Percentiles rank a stretch among this genome's conserved stretches.
Evolutionary conservation across 1,140 invertebrate species (phyloP).

Genomic region (Tigriopus japonicus): DNA sequence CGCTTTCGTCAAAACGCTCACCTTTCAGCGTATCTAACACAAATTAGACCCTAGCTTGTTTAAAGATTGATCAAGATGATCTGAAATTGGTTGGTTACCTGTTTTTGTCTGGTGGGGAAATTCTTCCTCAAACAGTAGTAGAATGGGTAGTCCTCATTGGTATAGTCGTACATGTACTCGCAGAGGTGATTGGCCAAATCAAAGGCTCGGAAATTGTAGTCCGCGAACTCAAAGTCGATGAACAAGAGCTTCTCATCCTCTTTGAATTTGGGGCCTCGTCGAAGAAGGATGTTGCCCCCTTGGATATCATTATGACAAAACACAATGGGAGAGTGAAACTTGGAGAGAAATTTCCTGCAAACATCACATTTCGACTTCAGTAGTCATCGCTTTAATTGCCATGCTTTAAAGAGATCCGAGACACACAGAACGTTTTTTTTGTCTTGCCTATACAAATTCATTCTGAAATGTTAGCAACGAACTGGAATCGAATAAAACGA

Average conservation of each 20-base stretch:
- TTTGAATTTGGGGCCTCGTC: constrained; percentile 19
- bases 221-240: constrained; percentile 85
- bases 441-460: no score
- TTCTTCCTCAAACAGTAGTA: constrained; percentile 42
- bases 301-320: constrained; percentile 97
- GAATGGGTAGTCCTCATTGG: constrained; percentile 49
- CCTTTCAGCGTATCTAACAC: no score
- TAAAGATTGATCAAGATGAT: no score
- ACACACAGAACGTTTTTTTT: no score
- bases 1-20: no score
- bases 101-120: constrained; percentile 44
- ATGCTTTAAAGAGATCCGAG: no score
- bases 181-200: constrained; percentile 91
- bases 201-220: constrained; percentile 80
- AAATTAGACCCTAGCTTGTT: no score
- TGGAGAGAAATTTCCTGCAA: constrained; percentile 27
- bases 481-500: no score
- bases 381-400: no score
- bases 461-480: no score
- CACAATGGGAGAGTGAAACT: constrained; percentile 53
- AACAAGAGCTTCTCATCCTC: constrained; percentile 30
- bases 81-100: constrained; percentile 6
- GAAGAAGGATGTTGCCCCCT: constrained; percentile 49
- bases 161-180: constrained; percentile 87
- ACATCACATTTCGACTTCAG: no score